Conservation (phyloP, 2,888 invertebrate genomes). For the Caradrina kadenii region DNA sequence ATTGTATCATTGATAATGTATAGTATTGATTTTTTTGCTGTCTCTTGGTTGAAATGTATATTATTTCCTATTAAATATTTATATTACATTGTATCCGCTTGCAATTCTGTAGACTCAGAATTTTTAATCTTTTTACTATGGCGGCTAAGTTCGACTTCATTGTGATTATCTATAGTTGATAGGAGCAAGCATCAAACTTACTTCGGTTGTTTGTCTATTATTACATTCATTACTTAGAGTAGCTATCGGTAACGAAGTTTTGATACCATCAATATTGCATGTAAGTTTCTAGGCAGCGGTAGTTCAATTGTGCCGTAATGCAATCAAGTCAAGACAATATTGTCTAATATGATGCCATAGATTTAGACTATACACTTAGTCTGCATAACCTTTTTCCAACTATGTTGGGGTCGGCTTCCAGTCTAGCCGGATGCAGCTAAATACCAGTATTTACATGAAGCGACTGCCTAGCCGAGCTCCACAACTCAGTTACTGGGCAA, state of each 20-base stretch:
- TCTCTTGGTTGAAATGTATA: neutral
- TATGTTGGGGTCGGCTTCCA: too few relatives aligned
- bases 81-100: conserved; percentile 9
- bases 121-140: neutral
- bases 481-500: too few relatives aligned
- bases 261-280: conserved; percentile 23
- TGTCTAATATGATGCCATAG: neutral
- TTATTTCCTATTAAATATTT: conserved; percentile 13
- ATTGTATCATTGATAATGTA: conserved; percentile 27
- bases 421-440: too few relatives aligned
- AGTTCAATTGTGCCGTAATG: too few relatives aligned
- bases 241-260: conserved; percentile 12
- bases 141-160: conserved; percentile 16
- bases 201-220: neutral
- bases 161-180: neutral
- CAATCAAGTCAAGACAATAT: conserved; percentile 35
- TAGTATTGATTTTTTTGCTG: neutral
- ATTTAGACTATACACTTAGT: too few relatives aligned
- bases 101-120: conserved; percentile 2
- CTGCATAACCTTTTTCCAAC: too few relatives aligned
- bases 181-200: neutral
- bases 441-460: too few relatives aligned
- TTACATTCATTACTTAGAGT: conserved; percentile 21
- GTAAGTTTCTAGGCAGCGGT: too few relatives aligned
- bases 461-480: too few relatives aligned